Base-by-base conservation (phyloP, 2,797 vertebrate genomes). In the Oophaga sylvatica region DNA sequence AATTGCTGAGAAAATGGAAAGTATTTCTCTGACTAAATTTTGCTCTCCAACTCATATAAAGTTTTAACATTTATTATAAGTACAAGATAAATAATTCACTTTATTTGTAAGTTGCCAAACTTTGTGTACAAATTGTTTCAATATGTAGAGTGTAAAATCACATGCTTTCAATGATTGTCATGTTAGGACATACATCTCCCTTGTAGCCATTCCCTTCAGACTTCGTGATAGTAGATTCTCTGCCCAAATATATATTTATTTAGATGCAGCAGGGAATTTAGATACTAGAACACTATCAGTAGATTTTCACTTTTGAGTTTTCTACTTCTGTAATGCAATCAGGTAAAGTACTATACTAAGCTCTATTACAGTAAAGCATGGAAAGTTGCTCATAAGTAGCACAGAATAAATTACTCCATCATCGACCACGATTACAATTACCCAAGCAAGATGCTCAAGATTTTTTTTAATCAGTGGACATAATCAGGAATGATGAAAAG, bases 401-500 rank as follows among this genome's bases (percentile, higher is more conserved):
- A 16, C 20, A 77, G 75, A 77, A 77, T 77, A 77, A 77, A 56
- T 77, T 53, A 77, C n/a, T 1, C 41, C 45, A 77, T 77, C 22
- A 75, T 75, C 20, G 13, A 77, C 22, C 75, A 77, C 22, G 15
- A 15, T 77, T 3, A 77, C 75, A 77, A 26, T 56, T 56, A 77
- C 41, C 53, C 5, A 77, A 77, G 75, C 19, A 4, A 77, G 48
- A 77, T 79, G 26, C 59, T 59, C 29, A 11, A 17, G 26, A 60
- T 79, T 29, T 78, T 8, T 15, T 59, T 79, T 35, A 59, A 60
- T 53, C 59, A 79, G 56, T 79, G 76, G 48, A 57, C 35, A 78
- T 17, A 79, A 79, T 79, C 77, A 79, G 56, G 26, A 26, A 79
- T 29, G 56, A 60, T 60, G 29, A 79, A 56, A 79, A 19, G n/a